Percentiles rank a stretch among this genome's conserved stretches.
These are phyloP conservation scores for Oscarella lobularis DNA, from an alignment of 37 sponge, comb jelly and placozoan species.

Conservation along the genomic window DNA sequence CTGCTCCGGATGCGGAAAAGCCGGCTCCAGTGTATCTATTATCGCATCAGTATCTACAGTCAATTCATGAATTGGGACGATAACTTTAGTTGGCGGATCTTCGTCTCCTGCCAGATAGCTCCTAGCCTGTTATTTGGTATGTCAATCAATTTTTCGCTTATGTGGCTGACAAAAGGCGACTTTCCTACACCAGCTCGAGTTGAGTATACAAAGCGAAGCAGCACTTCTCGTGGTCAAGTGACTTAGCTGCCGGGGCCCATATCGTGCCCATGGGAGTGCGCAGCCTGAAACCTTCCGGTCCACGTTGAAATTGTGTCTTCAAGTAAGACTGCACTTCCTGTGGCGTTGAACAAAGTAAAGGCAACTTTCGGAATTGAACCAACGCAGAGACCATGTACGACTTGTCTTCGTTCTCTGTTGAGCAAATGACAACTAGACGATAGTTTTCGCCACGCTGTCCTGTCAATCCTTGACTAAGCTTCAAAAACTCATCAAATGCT, in stretches of 20 bases:
- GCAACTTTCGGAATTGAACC: neutral
- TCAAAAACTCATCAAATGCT: neutral
- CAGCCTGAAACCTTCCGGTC: too few species aligned
- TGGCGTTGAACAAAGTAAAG: neutral
- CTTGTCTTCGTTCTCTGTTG: neutral
- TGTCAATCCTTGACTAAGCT: neutral
- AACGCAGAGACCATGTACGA: neutral
- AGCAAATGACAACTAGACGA: neutral
- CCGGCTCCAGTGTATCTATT: neutral
- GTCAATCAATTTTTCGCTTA: slow-evolving; percentile 15
- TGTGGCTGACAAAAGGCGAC: slow-evolving; percentile 27
- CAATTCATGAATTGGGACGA: neutral
- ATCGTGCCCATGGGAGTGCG: too few species aligned
- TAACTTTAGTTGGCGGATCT: neutral
- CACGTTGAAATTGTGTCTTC: neutral
- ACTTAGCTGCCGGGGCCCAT: too few species aligned
- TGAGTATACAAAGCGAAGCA: too few species aligned
- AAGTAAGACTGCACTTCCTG: neutral
- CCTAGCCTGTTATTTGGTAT: neutral
- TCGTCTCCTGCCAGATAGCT: neutral
- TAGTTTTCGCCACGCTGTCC: neutral
- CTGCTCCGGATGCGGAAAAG: neutral
- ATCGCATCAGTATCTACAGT: neutral
- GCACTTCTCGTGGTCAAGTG: too few species aligned
- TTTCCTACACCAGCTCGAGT: slow-evolving; percentile 61